These are phyloP conservation scores for Lithobates sylvaticus DNA, from an alignment of 2,797 vertebrate genomes.

Conservation along the genomic window DNA sequence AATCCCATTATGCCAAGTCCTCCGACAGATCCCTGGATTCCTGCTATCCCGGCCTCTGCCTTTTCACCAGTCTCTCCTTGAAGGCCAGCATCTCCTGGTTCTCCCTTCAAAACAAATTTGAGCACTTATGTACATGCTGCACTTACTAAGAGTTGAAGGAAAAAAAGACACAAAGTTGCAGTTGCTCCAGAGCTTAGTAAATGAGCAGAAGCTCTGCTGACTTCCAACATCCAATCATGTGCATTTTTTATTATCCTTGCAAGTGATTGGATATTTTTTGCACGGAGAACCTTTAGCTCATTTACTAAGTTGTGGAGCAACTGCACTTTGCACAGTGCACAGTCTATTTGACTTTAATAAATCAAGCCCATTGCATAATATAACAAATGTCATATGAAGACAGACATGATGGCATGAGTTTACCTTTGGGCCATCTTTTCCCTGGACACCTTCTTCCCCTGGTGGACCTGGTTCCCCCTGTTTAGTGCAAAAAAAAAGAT, in stretches of 20 bases:
- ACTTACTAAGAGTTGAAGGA: not conserved
- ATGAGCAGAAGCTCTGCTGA: no score
- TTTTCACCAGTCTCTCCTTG: conserved; percentile 89
- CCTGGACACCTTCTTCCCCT: conserved; percentile 93
- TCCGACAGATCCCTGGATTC: conserved; percentile 79
- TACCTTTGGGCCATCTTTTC: conserved; percentile 95
- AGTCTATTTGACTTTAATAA: no score
- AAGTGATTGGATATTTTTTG: no score
- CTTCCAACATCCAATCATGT: no score
- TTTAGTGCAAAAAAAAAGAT: conserved; percentile 21
- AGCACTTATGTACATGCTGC: not conserved
- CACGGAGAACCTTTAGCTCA: no score
- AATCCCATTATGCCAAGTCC: conserved; percentile 84
- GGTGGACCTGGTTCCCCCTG: conserved; percentile 88
- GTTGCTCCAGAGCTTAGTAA: no score
- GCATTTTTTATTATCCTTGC: no score
- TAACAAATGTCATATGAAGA: not conserved
- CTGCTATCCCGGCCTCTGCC: conserved; percentile 83
- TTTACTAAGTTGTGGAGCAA: no score
- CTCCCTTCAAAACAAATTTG: conserved; percentile 77
- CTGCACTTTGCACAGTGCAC: no score
- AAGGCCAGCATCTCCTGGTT: conserved; percentile 84
- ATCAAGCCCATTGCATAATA: not conserved
- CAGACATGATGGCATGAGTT: not conserved
- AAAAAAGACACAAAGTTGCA: not conserved